A percentile compares a stretch with the other conserved stretches of the same genome.
Conservation (phyloP, 2,113 vertebrate genomes). For the Ceratotherium simum region DNA sequence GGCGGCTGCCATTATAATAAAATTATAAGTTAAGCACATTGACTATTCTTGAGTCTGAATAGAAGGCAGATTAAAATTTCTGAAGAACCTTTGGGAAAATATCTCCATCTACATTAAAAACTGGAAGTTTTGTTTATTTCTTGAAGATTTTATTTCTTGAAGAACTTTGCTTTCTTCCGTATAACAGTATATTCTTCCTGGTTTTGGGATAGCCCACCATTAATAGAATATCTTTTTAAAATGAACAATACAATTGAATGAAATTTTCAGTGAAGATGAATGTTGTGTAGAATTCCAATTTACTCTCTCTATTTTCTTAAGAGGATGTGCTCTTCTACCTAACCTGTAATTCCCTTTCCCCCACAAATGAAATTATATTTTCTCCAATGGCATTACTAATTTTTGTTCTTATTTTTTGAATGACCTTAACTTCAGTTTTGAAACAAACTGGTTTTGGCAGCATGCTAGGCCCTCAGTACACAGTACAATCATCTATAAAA, state of each 20-base stretch:
- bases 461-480: neutral
- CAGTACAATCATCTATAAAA: neutral
- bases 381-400: neutral
- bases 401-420: slow-evolving; percentile 10
- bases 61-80: neutral
- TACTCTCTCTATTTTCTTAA: neutral
- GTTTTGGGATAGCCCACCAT: neutral
- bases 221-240: slow-evolving; percentile 27
- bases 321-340: neutral
- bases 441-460: neutral
- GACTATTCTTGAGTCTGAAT: neutral
- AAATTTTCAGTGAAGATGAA: neutral
- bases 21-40: slow-evolving; percentile 5
- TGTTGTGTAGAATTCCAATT: neutral
- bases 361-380: neutral
- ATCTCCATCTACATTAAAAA: neutral
- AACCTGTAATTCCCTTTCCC: neutral
- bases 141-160: neutral
- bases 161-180: neutral
- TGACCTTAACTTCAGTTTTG: slow-evolving; percentile 36
- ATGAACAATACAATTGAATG: neutral
- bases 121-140: neutral
- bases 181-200: neutral
- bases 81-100: neutral
- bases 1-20: neutral